A percentile compares a stretch with the other conserved stretches of the same genome.
Evolutionary conservation across 1,140 invertebrate species (phyloP).

Genomic region (Brachionus calyciflorus): DNA sequence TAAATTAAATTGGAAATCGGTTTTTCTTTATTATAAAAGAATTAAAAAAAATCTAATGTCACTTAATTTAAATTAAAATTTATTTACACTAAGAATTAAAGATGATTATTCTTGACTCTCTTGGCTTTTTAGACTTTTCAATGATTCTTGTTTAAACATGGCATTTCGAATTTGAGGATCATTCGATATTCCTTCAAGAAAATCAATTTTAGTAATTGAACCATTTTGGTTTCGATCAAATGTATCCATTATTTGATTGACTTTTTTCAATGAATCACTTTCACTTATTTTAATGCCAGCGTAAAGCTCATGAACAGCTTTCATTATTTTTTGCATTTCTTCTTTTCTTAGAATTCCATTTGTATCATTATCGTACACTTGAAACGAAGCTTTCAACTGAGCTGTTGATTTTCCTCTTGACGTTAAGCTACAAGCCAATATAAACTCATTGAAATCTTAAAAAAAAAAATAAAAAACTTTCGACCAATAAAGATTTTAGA

Average conservation of each 20-base stretch:
- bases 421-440: constrained; percentile 40
- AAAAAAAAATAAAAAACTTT: background rate
- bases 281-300: background rate
- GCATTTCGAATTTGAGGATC: constrained; percentile 11
- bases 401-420: constrained; percentile 22
- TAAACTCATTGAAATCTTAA: constrained; percentile 30
- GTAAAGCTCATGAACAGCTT: constrained; percentile 29
- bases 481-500: background rate
- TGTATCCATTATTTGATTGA: background rate
- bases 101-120: background rate
- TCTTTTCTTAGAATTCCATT: constrained; percentile 24
- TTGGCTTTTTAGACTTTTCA: background rate
- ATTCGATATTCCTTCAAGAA: constrained; percentile 6
- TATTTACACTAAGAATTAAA: background rate
- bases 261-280: background rate
- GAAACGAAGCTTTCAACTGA: background rate
- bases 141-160: constrained; percentile 14
- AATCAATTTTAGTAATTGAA: constrained; percentile 6
- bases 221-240: background rate
- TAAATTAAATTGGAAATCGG: too few species aligned
- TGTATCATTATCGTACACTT: background rate
- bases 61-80: too few species aligned
- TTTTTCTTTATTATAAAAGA: too few species aligned
- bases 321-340: constrained; percentile 34
- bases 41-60: too few species aligned